Evolutionary conservation across 2,113 vertebrate genomes (phyloP).

Genomic region (Cynopterus brachyotis): DNA sequence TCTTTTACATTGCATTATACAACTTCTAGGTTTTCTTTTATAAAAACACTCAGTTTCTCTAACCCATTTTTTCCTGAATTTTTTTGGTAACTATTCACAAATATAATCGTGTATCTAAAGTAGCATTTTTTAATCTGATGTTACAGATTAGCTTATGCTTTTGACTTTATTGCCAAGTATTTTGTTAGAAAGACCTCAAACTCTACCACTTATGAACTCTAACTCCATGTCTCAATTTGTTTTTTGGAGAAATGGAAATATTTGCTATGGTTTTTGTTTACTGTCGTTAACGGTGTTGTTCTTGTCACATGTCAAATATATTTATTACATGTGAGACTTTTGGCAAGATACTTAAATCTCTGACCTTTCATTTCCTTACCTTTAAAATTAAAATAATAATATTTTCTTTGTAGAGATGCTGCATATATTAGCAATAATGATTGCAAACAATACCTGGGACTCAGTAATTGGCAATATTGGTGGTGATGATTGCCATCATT

Average conservation of each 20-base stretch:
- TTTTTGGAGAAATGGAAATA: background rate
- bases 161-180: background rate
- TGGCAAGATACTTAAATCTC: background rate
- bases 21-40: slow-evolving; percentile 23
- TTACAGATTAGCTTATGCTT: background rate
- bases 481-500: background rate
- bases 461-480: background rate
- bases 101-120: background rate
- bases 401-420: background rate
- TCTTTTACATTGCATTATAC: slow-evolving; percentile 36
- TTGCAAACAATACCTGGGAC: background rate
- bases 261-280: background rate
- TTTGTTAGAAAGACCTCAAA: background rate
- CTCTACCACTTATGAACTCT: background rate
- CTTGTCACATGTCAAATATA: background rate
- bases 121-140: background rate
- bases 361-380: background rate
- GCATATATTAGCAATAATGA: background rate
- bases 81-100: slow-evolving; percentile 35
- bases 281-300: background rate
- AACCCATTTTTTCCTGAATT: background rate
- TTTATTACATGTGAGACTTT: background rate
- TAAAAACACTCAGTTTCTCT: slow-evolving; percentile 37
- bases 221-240: background rate
- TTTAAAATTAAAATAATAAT: slow-evolving; percentile 18